Conservation (phyloP, 2,888 invertebrate species). For the Dynastes grantii region DNA sequence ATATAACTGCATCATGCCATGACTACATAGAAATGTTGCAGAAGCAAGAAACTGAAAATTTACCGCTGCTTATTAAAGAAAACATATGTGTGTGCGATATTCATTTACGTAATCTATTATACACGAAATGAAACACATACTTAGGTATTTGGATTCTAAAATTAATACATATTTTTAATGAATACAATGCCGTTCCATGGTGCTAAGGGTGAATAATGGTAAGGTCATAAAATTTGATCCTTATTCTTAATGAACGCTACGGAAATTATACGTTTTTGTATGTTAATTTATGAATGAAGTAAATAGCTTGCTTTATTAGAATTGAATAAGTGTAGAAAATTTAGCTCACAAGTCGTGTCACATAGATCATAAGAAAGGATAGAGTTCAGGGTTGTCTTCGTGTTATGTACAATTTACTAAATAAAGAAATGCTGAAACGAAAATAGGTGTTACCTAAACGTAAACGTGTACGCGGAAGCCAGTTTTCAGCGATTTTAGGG, state of each 20-base stretch:
- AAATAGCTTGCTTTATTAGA: constrained; percentile 9
- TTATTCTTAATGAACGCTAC: constrained; percentile 2
- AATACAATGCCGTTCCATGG: background rate
- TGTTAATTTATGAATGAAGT: constrained; percentile 23
- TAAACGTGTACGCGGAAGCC: too few species aligned
- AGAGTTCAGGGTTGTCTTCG: constrained; percentile 4
- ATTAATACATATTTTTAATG: background rate
- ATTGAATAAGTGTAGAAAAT: constrained; percentile 25
- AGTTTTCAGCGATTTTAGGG: too few species aligned
- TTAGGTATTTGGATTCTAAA: background rate
- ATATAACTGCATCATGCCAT: too few species aligned
- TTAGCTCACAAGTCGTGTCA: constrained; percentile 3
- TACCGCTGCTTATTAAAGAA: too few species aligned
- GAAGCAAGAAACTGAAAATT: too few species aligned
- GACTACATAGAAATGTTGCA: too few species aligned
- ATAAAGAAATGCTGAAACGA: too few species aligned
- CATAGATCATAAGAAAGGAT: background rate
- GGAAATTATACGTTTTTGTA: constrained; percentile 2
- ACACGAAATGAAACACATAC: too few species aligned
- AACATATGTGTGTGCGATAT: too few species aligned
- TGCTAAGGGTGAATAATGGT: background rate
- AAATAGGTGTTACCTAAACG: background rate
- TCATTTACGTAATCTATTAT: too few species aligned
- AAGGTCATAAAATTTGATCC: constrained; percentile 10
- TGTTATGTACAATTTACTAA: background rate